Percentiles rank a stretch among this genome's conserved stretches.
phyloP scores from a whole-genome alignment of 2,888 invertebrate species.

The Tipula confusa region DNA sequence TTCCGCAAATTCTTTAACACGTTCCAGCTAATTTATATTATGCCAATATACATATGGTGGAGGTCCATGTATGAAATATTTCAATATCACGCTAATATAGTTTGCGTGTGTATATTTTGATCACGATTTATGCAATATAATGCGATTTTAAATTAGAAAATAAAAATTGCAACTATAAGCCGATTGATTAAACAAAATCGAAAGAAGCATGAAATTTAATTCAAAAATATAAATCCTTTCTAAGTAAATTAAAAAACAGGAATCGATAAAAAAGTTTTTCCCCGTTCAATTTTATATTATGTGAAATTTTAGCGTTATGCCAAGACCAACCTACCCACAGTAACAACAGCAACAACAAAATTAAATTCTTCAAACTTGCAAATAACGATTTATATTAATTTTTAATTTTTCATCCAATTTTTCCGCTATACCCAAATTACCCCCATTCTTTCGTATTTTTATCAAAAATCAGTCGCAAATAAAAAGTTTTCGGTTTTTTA shows the following conservation, averaged over 20 bases:
- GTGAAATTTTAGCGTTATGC: neutral
- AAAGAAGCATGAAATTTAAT: neutral
- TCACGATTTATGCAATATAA: neutral
- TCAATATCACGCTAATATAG: too few species aligned
- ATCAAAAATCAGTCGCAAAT: neutral
- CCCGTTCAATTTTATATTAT: neutral
- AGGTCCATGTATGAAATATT: too few species aligned
- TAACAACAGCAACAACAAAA: neutral
- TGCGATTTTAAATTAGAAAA: neutral
- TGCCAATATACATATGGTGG: too few species aligned
- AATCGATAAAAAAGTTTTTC: neutral
- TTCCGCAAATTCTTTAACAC: neutral
- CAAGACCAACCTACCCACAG: neutral
- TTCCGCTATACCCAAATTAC: conserved; percentile 20
- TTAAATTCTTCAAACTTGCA: neutral
- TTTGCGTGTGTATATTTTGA: too few species aligned
- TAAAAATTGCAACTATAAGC: neutral
- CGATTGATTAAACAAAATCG: neutral
- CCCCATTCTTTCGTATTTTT: neutral
- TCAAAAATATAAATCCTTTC: neutral
- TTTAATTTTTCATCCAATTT: conserved; percentile 25
- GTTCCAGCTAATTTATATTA: neutral
- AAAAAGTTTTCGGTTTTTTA: neutral
- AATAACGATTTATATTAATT: conserved; percentile 3
- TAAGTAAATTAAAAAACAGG: neutral